Evolutionary conservation across 2,888 invertebrate species (phyloP).

Genomic region (Campopleginae sp.): DNA sequence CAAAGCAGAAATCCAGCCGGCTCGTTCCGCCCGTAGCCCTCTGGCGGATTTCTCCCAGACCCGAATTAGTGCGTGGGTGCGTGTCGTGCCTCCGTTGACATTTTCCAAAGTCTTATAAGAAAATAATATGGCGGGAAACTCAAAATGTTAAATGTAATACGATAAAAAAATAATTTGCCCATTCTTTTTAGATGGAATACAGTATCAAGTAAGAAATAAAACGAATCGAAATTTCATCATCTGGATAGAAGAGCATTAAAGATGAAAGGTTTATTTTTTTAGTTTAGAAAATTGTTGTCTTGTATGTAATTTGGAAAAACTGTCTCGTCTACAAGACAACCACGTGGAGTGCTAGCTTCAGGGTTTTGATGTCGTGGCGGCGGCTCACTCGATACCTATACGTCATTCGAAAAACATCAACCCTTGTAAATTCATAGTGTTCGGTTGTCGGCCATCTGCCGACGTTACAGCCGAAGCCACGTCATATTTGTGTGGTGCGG

Average conservation of each 20-base stretch:
- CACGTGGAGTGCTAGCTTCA: conserved; percentile 5
- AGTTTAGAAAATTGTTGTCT: not conserved
- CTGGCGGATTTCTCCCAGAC: too few relatives aligned
- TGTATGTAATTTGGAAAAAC: not conserved
- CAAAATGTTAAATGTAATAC: not conserved
- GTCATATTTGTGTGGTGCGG: conserved; percentile 82
- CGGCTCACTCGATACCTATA: conserved; percentile 16
- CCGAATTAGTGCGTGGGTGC: too few relatives aligned
- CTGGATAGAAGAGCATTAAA: not conserved
- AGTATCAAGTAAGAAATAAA: not conserved
- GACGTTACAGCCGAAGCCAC: conserved; percentile 81
- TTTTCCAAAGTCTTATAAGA: not conserved
- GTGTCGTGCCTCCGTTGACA: too few relatives aligned
- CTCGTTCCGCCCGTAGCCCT: too few relatives aligned
- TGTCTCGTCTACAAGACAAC: not conserved
- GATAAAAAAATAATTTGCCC: not conserved
- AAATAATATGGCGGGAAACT: not conserved
- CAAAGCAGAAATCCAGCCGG: too few relatives aligned
- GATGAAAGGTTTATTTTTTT: not conserved
- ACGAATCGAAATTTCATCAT: not conserved
- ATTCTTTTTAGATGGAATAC: not conserved
- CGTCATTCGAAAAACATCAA: conserved; percentile 49
- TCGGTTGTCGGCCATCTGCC: conserved; percentile 77
- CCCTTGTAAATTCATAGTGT: conserved; percentile 22
- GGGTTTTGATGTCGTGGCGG: conserved; percentile 61